Conservation (phyloP, 2,113 vertebrate genomes). For the Vulpes vulpes region DNA sequence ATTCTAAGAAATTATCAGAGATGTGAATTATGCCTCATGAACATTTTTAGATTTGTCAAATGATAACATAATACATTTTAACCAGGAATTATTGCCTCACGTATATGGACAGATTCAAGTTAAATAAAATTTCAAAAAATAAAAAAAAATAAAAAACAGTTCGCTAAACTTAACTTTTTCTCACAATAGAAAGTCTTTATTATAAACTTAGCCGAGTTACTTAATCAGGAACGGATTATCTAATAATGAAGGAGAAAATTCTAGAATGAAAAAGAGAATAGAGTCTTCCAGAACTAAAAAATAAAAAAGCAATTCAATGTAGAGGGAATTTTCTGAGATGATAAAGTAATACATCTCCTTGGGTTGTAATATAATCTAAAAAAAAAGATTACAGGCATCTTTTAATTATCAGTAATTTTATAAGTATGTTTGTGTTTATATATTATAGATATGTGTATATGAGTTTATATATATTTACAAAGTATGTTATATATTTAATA, state of each 20-base stretch:
- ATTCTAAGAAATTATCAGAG: not conserved
- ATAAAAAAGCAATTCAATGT: not conserved
- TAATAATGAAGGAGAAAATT: constrained; percentile 29
- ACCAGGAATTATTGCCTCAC: not conserved
- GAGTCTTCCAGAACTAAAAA: not conserved
- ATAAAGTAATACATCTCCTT: not conserved
- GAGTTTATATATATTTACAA: not conserved
- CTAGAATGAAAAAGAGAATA: not conserved
- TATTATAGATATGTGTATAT: not conserved
- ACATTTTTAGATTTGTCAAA: constrained; percentile 15
- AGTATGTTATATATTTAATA: not conserved
- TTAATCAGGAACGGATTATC: not conserved
- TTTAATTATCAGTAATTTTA: not conserved
- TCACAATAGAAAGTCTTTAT: not conserved
- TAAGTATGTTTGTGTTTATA: not conserved
- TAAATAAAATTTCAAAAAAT: not conserved
- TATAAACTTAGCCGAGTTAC: not conserved
- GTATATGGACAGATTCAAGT: not conserved
- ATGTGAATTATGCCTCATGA: not conserved
- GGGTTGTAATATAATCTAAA: not conserved
- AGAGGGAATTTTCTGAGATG: not conserved
- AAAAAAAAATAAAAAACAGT: not conserved
- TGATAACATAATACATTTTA: not conserved
- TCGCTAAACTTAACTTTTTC: not conserved
- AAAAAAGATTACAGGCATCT: not conserved